A percentile compares a stretch with the other conserved stretches of the same genome.
These are phyloP conservation scores for Xiphophorus hellerii DNA, from an alignment of 2,113 vertebrate species.

Conservation along the genomic window DNA sequence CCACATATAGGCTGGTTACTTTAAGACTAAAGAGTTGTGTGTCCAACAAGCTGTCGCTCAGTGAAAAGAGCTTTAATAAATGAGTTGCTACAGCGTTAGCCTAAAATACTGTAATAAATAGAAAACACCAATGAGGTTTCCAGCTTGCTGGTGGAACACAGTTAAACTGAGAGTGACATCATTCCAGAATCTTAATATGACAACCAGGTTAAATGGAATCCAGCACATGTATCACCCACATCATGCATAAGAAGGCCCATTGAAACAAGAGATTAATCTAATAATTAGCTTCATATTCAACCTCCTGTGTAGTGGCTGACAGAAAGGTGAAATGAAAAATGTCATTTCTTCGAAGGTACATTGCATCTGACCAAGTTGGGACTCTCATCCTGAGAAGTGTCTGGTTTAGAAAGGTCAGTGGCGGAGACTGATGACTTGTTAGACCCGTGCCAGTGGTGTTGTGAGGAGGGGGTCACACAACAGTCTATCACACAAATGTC, in stretches of 20 bases:
- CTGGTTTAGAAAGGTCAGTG: constrained; percentile 36
- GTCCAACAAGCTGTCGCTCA: neutral
- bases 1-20: neutral
- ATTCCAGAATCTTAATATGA: neutral
- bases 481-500: constrained; percentile 31
- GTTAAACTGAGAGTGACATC: neutral
- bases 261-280: neutral
- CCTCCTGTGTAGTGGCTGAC: neutral
- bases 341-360: neutral
- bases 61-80: neutral
- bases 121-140: neutral
- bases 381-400: constrained; percentile 12
- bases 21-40: neutral
- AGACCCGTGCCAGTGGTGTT: neutral
- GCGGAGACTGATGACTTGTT: constrained; percentile 28
- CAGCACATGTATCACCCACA: neutral
- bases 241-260: neutral
- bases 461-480: neutral
- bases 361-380: neutral
- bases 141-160: neutral
- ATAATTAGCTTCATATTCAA: neutral
- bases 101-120: neutral
- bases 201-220: neutral
- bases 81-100: no score
- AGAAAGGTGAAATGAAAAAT: neutral